Conservation (phyloP, 2,888 invertebrate genomes). For the Orthonychiurus folsomi region DNA sequence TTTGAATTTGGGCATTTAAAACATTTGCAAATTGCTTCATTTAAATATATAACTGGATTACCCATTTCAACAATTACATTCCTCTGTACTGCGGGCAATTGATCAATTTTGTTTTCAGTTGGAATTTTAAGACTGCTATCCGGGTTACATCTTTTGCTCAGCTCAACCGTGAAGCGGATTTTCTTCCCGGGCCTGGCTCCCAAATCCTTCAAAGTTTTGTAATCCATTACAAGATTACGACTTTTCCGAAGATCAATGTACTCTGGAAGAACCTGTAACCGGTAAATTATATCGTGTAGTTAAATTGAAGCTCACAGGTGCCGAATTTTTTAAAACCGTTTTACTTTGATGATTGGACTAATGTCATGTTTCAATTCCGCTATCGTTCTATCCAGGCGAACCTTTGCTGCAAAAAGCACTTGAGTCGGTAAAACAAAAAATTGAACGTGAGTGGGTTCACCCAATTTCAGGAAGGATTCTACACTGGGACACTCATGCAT, state of each 20-base stretch:
- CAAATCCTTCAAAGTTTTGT: conserved; percentile 26
- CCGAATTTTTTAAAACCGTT: neutral
- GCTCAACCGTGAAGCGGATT: conserved; percentile 31
- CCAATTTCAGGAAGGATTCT: conserved; percentile 30
- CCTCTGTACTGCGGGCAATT: conserved; percentile 9
- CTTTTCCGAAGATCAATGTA: conserved; percentile 30
- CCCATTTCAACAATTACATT: conserved; percentile 15
- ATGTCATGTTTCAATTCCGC: conserved; percentile 29
- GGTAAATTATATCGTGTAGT: conserved; percentile 20
- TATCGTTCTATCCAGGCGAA: conserved; percentile 33
- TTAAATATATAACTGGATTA: conserved; percentile 6
- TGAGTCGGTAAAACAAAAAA: conserved; percentile 30
- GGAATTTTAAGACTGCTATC: conserved; percentile 25
- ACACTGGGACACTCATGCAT: conserved; percentile 34
- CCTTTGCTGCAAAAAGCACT: conserved; percentile 30
- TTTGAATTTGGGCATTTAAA: too few relatives aligned
- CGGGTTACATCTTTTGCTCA: conserved; percentile 27
- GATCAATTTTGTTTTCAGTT: conserved; percentile 18
- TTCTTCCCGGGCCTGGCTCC: conserved; percentile 26
- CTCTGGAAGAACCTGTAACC: conserved; percentile 29
- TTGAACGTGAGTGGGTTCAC: conserved; percentile 22
- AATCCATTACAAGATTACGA: conserved; percentile 29
- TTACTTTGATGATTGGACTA: conserved; percentile 24
- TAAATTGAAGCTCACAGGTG: neutral
- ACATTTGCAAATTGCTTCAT: too few relatives aligned